Percentiles rank a stretch among this genome's conserved stretches.
These are phyloP conservation scores for Stenopsyche tienmushanensis DNA, from an alignment of 1,140 invertebrate species.

Conservation along the genomic window DNA sequence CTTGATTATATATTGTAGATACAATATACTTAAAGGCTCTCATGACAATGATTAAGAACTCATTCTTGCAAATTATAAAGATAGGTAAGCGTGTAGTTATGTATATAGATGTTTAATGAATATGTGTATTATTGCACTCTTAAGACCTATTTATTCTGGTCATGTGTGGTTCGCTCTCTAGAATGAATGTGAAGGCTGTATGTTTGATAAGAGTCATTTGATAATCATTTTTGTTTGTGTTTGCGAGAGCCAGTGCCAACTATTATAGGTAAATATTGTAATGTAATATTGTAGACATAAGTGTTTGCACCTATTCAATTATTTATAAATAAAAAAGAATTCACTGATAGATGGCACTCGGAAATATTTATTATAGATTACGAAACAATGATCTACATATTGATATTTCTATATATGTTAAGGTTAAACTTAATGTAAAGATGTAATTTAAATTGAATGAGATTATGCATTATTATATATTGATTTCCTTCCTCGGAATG, in stretches of 20 bases:
- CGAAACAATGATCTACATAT: slow-evolving; percentile 40
- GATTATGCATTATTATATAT: slow-evolving; percentile 33
- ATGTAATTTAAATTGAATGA: slow-evolving; percentile 40
- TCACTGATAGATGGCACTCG: slow-evolving; percentile 42
- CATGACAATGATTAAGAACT: slow-evolving; percentile 17
- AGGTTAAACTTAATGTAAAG: slow-evolving; percentile 40
- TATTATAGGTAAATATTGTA: slow-evolving; percentile 41
- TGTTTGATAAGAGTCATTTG: slow-evolving; percentile 32
- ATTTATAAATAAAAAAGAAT: slow-evolving; percentile 42
- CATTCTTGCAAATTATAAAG: slow-evolving; percentile 28
- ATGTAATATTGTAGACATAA: slow-evolving; percentile 41
- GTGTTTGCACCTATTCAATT: slow-evolving; percentile 43
- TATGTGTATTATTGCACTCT: slow-evolving; percentile 40
- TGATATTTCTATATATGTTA: slow-evolving; percentile 40
- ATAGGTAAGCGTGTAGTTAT: slow-evolving; percentile 42
- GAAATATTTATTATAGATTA: slow-evolving; percentile 43
- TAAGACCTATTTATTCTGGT: slow-evolving; percentile 41
- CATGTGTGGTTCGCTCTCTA: slow-evolving; percentile 41
- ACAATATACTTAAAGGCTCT: slow-evolving; percentile 23
- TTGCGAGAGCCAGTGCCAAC: slow-evolving; percentile 43
- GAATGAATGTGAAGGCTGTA: slow-evolving; percentile 31
- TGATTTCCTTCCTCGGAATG: slow-evolving; percentile 25
- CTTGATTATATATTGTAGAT: slow-evolving; percentile 14
- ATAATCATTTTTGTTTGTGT: slow-evolving; percentile 42
- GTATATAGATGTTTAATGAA: slow-evolving; percentile 42